Percentiles rank a stretch among this genome's conserved stretches.
These are phyloP conservation scores for Balaeniceps rex DNA, from an alignment of 2,113 vertebrate species.

Conservation along the genomic window DNA sequence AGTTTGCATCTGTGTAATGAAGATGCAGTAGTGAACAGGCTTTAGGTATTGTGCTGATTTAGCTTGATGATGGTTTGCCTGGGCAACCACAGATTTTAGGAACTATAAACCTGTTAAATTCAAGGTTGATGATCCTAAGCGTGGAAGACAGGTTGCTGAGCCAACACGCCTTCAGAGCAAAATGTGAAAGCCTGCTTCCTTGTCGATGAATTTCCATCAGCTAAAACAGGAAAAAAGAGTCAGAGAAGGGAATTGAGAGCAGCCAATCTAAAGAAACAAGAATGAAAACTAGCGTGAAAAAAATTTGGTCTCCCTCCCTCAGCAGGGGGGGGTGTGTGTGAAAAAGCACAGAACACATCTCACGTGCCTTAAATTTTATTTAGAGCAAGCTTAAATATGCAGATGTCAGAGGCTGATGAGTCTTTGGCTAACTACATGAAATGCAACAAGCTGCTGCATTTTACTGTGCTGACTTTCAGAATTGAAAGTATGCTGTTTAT, in stretches of 20 bases:
- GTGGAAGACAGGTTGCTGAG: background rate
- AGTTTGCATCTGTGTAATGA: background rate
- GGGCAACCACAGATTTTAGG: background rate
- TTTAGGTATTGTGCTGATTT: background rate
- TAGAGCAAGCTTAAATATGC: background rate
- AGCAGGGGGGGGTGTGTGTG: background rate
- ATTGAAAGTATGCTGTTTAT: background rate
- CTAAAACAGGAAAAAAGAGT: background rate
- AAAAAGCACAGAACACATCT: background rate
- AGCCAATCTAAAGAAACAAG: background rate
- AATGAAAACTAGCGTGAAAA: background rate
- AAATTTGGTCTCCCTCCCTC: background rate
- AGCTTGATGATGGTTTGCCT: background rate
- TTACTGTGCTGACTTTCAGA: background rate
- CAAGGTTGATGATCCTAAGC: background rate
- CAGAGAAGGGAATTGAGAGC: background rate
- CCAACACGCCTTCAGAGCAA: background rate
- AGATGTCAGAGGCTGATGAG: background rate
- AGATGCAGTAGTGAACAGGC: background rate
- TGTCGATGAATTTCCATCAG: background rate
- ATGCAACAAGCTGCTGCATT: background rate
- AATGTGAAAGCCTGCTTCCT: background rate
- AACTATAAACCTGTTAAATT: background rate
- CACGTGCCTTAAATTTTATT: background rate
- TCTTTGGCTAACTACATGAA: background rate